Base-by-base conservation (phyloP, 2,888 invertebrate species). In the Amphimallon solstitiale region DNA sequence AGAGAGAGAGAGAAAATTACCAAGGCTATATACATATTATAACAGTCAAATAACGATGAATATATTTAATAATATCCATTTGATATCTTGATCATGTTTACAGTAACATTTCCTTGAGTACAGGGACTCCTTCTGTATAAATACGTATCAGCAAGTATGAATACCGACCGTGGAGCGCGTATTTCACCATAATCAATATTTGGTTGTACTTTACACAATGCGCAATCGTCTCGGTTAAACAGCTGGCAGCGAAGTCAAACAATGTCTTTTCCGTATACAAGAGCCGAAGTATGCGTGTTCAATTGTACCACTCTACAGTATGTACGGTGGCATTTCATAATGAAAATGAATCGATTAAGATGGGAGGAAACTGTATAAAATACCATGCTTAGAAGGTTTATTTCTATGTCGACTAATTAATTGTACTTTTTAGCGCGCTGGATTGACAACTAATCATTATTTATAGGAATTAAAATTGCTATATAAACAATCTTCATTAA, bases 161-260 rank as follows among this genome's bases (percentile, higher is more conserved):
- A 56, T 23, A n/a, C 38, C 14, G 29, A 56, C 56, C 23, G 21
- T 38, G 19, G n/a, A 56, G 40, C 21, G 35, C 37, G 23, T 21
- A 40, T 56, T 40, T 14, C 23, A 40, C 40, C 23, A 56, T 56
- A 56, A 56, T 56, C 56, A 56, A 56, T 56, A 56, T 56, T 7
- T 21, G 56, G 40, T 40, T 19, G 56, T 56, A 40, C 56, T 56
- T n/a, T 40, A 40, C 56, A 56, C 40, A 43, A 40, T 56, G 56
- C 56, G 56, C 56, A 56, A 56, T 23, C 56, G 56, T 56, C 23
- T 21, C 23, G 56, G 38, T 40, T 56, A 56, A 40, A 40, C 40
- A 35, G 56, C 19, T 21, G 38, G 23, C 17, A 35, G 17, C 15
- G 51, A 51, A 51, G 40, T 56, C 12, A 43, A 29, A 40, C 38